These are phyloP conservation scores for Hirtodrosophila alboralis DNA, from an alignment of 2,888 invertebrate species.

Conservation along the genomic window DNA sequence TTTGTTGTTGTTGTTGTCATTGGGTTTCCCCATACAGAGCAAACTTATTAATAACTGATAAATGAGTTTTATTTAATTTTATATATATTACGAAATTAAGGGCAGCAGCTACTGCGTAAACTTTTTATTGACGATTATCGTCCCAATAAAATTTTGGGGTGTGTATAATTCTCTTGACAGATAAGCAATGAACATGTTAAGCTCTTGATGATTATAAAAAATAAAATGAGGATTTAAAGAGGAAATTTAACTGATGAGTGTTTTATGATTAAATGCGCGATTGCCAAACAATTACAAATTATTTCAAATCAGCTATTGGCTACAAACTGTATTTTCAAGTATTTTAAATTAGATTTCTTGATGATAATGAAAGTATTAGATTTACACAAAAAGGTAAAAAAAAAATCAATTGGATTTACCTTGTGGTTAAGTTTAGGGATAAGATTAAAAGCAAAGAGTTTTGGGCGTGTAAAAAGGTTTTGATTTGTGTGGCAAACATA, in stretches of 20 bases:
- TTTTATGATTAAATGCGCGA: too few relatives aligned
- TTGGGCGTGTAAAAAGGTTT: too few relatives aligned
- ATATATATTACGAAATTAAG: conserved; percentile 28
- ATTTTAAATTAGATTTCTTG: too few relatives aligned
- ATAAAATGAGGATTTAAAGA: conserved; percentile 40
- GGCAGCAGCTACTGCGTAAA: conserved; percentile 11
- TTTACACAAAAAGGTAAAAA: too few relatives aligned
- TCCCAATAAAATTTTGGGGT: conserved; percentile 16
- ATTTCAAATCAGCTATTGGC: conserved; percentile 34
- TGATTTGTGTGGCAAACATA: too few relatives aligned
- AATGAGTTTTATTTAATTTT: conserved; percentile 56
- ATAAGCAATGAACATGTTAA: conserved; percentile 25
- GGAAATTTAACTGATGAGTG: conserved; percentile 52
- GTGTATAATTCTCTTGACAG: conserved; percentile 10
- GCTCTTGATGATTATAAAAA: conserved; percentile 13
- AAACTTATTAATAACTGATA: conserved; percentile 77
- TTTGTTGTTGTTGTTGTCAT: conserved; percentile 45
- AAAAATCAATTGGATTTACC: not conserved
- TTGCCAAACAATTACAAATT: conserved; percentile 62
- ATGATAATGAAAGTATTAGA: too few relatives aligned
- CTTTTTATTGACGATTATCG: conserved; percentile 29
- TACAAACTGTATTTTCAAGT: not conserved
- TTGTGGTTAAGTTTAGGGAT: not conserved
- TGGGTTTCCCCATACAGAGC: conserved; percentile 40
- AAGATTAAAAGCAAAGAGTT: too few relatives aligned